Base-by-base conservation (phyloP, 2,113 vertebrate genomes). In the Calyptommatus sinebrachiatus region DNA sequence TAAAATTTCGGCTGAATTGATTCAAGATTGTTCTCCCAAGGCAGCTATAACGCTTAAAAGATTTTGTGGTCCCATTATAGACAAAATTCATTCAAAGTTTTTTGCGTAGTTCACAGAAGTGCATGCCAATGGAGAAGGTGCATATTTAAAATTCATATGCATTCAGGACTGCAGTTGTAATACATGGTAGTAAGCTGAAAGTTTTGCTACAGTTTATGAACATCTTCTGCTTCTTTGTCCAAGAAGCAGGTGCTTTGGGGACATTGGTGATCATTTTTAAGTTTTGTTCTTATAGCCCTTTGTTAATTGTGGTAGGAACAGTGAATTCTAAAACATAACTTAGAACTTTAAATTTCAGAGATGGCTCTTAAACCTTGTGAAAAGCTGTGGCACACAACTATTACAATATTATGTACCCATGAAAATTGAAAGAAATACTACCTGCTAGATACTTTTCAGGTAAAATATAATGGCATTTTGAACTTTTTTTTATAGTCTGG, bases 361-460 rank as follows among this genome's bases (percentile, higher is more conserved):
- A 91, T 87, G 88, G 90, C 72, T 88, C 92, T 90, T 93, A 90
- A 89, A 85, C 94, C 53, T 91, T 92, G 79, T 91, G 84, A 90
- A 88, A 86, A 87, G 92, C 90, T 91, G 93, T 48, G 90, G 91
- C 88, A 90, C 84, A 70, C 83, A 6, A 88, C 93, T 91, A 91
- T 93, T 89, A 93, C 90, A 88, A 87, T 87, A 88, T 85, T 60
- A 0, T 88, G 86, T 85, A 84, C 90, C 89, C 88, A 89, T 92
- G 93, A 73, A 94, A 93, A 93, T 92, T 92, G 92, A 93, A 93
- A 94, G 90, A 81, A 91, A 90, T 86, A 87, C 86, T 94, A 90
- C 85, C 93, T 91, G 31, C 9, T 90, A 84, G 85, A 79, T 87
- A 78, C 82, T 88, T 67, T 89, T 83, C 81, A 85, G 91, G 87